Percentiles rank a stretch among this genome's conserved stretches.
phyloP scores from a whole-genome alignment of 1,140 invertebrate genomes.

The Planococcus citri region DNA sequence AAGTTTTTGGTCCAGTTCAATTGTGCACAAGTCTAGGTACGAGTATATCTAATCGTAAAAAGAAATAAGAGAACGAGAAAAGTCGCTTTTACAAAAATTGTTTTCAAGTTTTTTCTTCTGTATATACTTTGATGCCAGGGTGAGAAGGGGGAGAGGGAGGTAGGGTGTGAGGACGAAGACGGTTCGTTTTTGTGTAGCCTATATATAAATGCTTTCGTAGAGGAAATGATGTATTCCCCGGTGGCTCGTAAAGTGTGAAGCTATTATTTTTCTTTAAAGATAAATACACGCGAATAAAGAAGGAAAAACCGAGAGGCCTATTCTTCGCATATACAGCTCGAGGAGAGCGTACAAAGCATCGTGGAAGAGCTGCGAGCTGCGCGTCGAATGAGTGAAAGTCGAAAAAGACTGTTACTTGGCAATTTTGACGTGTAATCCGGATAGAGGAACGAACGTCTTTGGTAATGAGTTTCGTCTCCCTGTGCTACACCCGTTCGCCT shows the following conservation, averaged over 20 bases:
- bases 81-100: conserved; percentile 3
- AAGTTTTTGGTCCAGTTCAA: no score
- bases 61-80: no score
- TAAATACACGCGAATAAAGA: neutral
- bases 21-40: no score
- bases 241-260: conserved; percentile 5
- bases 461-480: neutral
- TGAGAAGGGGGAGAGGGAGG: no score
- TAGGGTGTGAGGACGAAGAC: no score
- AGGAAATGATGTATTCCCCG: conserved; percentile 6
- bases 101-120: neutral
- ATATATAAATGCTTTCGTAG: neutral
- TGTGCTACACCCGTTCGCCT: no score
- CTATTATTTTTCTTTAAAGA: conserved; percentile 4
- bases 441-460: neutral
- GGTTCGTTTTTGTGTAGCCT: no score
- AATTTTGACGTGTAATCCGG: conserved; percentile 6
- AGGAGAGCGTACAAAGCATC: no score
- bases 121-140: no score
- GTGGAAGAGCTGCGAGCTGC: no score
- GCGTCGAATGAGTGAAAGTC: neutral
- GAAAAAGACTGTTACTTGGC: neutral
- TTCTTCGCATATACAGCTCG: no score
- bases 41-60: no score
- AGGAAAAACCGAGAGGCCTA: neutral